Base-by-base conservation (phyloP, 1,140 invertebrate species). In the Heliconius eleuchia region DNA sequence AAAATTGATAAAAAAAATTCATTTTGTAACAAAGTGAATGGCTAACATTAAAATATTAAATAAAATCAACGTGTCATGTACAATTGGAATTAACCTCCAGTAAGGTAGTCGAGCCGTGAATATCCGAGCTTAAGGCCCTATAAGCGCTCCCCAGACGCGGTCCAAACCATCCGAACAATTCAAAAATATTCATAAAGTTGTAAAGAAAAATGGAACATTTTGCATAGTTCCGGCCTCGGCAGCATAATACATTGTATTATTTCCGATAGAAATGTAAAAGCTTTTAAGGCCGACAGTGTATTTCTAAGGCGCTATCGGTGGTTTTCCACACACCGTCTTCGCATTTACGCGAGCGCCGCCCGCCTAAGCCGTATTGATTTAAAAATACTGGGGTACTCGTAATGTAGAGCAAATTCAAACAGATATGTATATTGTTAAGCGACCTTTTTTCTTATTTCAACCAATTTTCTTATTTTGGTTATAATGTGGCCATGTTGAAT, bases 141-240 rank as follows among this genome's bases (percentile, higher is more conserved):
- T 83, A 83, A 87, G 85, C 87, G 85, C 86, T 85, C 88, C 83
- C 83, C 77, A 82, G 79, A 76, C 76, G 84, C 80, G 77, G 74
- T 83, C 79, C 80, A 81, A 80, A 52, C 81, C 85, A 81, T 82
- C 80, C 85, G 84, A 86, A 81, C 83, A 83, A 86, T 90, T 87
- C 82, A 89, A 89, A 72, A 91, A 91, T 90, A 91, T 88, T 88
- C 42, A 46, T 46, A 88, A 84, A 82, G 84, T 82, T 83, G 81
- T 81, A 82, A 91, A 92, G 91, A 94, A 94, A 93, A 94, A 92
- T 89, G 88, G 87, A 89, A 93, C 93, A 94, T 92, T 93, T 91
- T 91, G 88, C 90, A 92, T 92, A 92, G 86, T 87, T 89, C 83
- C 86, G 82, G 77, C 81, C 73, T 42, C 80, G 80, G 79, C 73